phyloP scores from a whole-genome alignment of 2,888 invertebrate species.

The Tetropium fuscum region DNA sequence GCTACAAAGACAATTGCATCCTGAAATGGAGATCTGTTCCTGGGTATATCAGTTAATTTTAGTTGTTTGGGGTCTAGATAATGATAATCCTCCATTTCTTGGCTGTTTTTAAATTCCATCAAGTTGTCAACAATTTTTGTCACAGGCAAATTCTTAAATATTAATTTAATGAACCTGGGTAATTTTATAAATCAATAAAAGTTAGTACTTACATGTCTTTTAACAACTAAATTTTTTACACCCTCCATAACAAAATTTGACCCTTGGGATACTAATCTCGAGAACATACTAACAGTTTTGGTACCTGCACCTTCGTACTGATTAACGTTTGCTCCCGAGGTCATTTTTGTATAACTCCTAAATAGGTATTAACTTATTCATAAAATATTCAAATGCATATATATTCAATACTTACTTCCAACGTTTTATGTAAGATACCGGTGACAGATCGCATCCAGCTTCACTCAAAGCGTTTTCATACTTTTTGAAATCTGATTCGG shows the following conservation, averaged over 20 bases:
- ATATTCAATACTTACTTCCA: conserved; percentile 79
- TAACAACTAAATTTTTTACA: conserved; percentile 98
- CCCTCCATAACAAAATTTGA: conserved; percentile 99
- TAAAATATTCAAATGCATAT: conserved; percentile 1
- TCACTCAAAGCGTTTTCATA: conserved; percentile 82
- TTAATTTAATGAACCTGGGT: conserved; percentile 12
- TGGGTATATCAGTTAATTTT: conserved; percentile 76
- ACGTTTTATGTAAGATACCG: conserved; percentile 90
- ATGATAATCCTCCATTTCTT: conserved; percentile 87
- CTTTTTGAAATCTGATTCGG: conserved; percentile 86
- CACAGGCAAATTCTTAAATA: conserved; percentile 87
- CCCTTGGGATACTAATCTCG: conserved; percentile 95
- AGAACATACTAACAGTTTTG: conserved; percentile 98
- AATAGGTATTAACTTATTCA: conserved; percentile 44
- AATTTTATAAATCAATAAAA: too few relatives aligned
- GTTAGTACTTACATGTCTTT: conserved; percentile 85
- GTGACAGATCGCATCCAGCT: conserved; percentile 87
- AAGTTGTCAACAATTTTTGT: conserved; percentile 92
- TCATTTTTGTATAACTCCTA: conserved; percentile 84
- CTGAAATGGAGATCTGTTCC: conserved; percentile 79
- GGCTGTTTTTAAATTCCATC: conserved; percentile 83
- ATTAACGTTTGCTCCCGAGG: conserved; percentile 71
- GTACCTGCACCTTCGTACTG: conserved; percentile 94
- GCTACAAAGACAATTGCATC: conserved; percentile 93
- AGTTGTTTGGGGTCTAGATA: conserved; percentile 97